A percentile compares a stretch with the other conserved stretches of the same genome.
These are phyloP conservation scores for Crematogaster levior DNA, from an alignment of 2,888 invertebrate genomes.

Conservation along the genomic window DNA sequence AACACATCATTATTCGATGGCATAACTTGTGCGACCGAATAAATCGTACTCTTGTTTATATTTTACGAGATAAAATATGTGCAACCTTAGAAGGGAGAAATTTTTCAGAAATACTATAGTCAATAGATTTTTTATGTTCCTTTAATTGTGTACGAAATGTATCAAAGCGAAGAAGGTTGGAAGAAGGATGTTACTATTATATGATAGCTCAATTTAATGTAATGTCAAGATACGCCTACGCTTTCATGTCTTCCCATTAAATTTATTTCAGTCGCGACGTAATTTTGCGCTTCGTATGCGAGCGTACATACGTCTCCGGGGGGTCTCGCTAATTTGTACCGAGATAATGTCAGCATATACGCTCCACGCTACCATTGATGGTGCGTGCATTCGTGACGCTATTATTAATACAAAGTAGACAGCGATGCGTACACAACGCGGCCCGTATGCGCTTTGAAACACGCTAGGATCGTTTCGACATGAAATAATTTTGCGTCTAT, in stretches of 20 bases:
- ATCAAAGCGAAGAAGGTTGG: neutral
- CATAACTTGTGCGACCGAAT: neutral
- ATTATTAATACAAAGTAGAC: conserved; percentile 56
- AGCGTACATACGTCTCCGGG: conserved; percentile 20
- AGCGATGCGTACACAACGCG: conserved; percentile 36
- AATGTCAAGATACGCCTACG: conserved; percentile 38
- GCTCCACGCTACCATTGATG: conserved; percentile 34
- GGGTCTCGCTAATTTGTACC: conserved; percentile 49
- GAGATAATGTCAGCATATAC: conserved; percentile 50
- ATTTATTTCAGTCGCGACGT: conserved; percentile 39
- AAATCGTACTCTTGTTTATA: neutral
- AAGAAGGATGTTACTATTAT: conserved; percentile 6
- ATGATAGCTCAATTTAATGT: conserved; percentile 39
- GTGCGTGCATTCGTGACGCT: conserved; percentile 39
- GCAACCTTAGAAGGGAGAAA: neutral
- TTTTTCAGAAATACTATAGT: neutral
- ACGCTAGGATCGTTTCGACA: conserved; percentile 34
- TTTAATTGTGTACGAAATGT: neutral
- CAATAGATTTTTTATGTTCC: neutral
- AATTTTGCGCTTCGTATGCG: conserved; percentile 41
- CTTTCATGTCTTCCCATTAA: conserved; percentile 35
- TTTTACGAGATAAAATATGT: neutral
- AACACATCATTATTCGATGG: neutral
- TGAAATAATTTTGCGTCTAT: conserved; percentile 26
- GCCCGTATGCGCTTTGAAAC: conserved; percentile 34